Base-by-base conservation (phyloP, 1,140 invertebrate species). In the Babylonia areolata region DNA sequence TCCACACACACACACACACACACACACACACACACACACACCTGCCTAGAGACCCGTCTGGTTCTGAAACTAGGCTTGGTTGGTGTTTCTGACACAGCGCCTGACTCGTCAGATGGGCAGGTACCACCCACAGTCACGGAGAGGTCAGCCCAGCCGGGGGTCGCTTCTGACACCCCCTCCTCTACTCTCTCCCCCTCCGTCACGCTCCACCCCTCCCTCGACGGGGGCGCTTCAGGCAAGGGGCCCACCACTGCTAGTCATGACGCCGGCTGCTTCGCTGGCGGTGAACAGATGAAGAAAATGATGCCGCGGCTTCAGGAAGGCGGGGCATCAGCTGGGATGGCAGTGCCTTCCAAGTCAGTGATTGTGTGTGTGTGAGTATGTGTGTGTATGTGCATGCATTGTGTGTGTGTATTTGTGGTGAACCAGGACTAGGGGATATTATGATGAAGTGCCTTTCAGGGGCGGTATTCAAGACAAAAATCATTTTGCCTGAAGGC, bases 201-300 rank as follows among this genome's bases (percentile, higher is more conserved):
- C 11, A 58, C 46, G 37, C 42, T 33, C 86, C 86, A 42, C 51
- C 40, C 33, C 81, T 83, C 54, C 81, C 71, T n/a, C 28, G 64
- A 58, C 80, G 84, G 23, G 2, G 33, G 64, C 82, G 17, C 69
- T 31, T n/a, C 64, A 5, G 54, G 51, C 51, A 88, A 86, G 81
- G 84, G 88, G 46, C 86, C 84, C 46, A 87, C 84, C 39, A 87
- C 87, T 54, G 87, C 87, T 58, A 91, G 92, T 87, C 87, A 91
- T 54, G 93, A 93, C 81, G 93, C 92, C 28, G 93, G 93, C 31
- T 92, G 92, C 82, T 93, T 91, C 88, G 90, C 91, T 81, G 91
- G 92, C 54, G 88, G 87, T 87, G 91, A 91, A 81, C 88, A 86
- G 31, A 73, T 86, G 11, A 84, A 85, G 33, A 86, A 85, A 35